A percentile compares a stretch with the other conserved stretches of the same genome.
Conservation (phyloP, 2,888 invertebrate genomes). For the Eupithecia abbreviata region DNA sequence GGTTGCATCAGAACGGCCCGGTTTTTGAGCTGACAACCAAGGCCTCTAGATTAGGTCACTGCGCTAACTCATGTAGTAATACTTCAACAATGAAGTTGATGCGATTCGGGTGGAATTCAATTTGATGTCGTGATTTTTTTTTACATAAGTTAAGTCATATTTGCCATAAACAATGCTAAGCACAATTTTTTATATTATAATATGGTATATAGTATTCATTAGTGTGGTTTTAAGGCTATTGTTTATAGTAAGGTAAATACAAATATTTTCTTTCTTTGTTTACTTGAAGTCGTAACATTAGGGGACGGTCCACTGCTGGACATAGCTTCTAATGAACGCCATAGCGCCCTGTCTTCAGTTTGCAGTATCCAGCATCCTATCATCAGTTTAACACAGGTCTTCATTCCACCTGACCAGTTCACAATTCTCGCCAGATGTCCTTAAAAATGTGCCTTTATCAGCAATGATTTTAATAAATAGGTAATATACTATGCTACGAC, state of each 20-base stretch:
- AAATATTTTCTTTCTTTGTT: too few relatives aligned
- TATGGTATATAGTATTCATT: too few relatives aligned
- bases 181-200: too few relatives aligned
- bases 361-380: background rate
- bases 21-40: conserved; percentile 56
- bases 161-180: too few relatives aligned
- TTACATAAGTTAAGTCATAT: too few relatives aligned
- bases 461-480: too few relatives aligned
- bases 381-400: background rate
- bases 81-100: conserved; percentile 2
- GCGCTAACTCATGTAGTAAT: conserved; percentile 13
- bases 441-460: too few relatives aligned
- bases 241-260: too few relatives aligned
- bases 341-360: background rate
- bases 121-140: background rate
- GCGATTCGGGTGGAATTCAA: background rate
- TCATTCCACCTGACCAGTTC: background rate
- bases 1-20: conserved; percentile 44
- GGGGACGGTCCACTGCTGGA: background rate
- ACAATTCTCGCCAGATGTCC: too few relatives aligned
- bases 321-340: background rate
- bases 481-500: too few relatives aligned
- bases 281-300: too few relatives aligned
- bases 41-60: conserved; percentile 62
- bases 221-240: too few relatives aligned